Evolutionary conservation across 2,113 vertebrate genomes (phyloP), one percentile per base, ranked within the genome.

Genomic region (Calcarius ornatus): DNA sequence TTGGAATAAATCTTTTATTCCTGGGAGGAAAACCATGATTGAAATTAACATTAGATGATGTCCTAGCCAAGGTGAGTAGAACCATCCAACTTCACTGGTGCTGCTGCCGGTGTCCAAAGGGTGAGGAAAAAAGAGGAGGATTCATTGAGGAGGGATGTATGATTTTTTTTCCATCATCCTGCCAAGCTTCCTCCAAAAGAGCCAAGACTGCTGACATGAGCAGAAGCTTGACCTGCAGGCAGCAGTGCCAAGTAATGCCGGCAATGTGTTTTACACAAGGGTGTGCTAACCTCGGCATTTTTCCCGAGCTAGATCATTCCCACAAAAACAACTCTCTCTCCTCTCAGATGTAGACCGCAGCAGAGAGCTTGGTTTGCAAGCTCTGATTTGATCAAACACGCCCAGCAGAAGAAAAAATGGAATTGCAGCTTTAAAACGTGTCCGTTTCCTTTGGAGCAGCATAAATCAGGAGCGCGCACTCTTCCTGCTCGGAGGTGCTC

Each of bases 261-360:
- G 92, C 94, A 68, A 56, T 90, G 92, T 60, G 88, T 90, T 97
- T 86, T 73, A 92, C 88, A 94, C 93, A 45, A 60, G 94, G 93
- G 71, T 94, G 96, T 96, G 94, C 95, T 96, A 81, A 93, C 93
- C 90, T 93, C 76, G 79, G 92, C 94, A 94, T 96, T 96, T 93
- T 95, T 93, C 92, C 93, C 1, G 31, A 75, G 79, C 95, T 92
- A 92, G 38, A 90, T 97, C 96, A 96, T 90, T 93, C 88, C 90
- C 93, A 93, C 94, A 86, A 83, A 96, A 95, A 59, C 88, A 96
- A 30, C 79, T 51, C 84, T 75, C 72, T 89, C 61, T 51, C 54
- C 37, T 88, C 85, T 90, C 69, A 42, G 68, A 70, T 5, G 2
- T 0, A 79, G 66, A 65, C 84, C 3, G 23, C 86, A 71, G 77